phyloP scores from a whole-genome alignment of 1,140 invertebrate genomes.

The Drosophila pruinosa region DNA sequence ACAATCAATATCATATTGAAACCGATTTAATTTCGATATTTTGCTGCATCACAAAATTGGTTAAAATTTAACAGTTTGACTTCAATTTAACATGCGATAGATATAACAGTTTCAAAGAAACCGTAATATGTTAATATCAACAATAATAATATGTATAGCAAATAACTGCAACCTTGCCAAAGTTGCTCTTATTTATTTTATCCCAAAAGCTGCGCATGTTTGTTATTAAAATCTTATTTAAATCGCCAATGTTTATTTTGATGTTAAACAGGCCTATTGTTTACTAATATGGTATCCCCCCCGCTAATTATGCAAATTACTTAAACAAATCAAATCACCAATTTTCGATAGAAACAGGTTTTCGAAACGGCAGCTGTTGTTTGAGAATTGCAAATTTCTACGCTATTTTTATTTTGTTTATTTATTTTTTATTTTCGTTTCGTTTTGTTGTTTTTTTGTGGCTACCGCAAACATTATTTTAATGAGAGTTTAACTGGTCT shows the following conservation, averaged over 20 bases:
- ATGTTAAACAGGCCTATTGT: conserved; percentile 20
- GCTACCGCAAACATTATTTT: conserved; percentile 44
- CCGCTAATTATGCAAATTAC: conserved; percentile 50
- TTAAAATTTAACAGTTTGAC: not conserved
- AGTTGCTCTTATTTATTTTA: not conserved
- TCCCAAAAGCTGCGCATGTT: conserved; percentile 8
- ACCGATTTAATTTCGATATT: not conserved
- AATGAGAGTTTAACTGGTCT: not conserved
- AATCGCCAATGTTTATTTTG: conserved; percentile 28
- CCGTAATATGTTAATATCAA: not conserved
- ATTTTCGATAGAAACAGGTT: conserved; percentile 46
- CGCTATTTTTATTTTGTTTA: not conserved
- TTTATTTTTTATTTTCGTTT: not conserved
- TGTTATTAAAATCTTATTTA: conserved; percentile 19
- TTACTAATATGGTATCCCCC: conserved; percentile 23
- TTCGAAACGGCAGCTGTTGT: not conserved
- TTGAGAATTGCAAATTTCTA: conserved; percentile 14
- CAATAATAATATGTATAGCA: not conserved
- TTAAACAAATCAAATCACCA: conserved; percentile 45
- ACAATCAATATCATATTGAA: not conserved
- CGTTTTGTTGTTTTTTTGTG: not conserved
- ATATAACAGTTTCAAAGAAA: not conserved
- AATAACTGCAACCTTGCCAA: conserved; percentile 15
- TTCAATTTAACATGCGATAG: not conserved
- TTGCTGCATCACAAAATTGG: not conserved